These are phyloP conservation scores for Anniella stebbinsi DNA, from an alignment of 2,797 vertebrate species.

Conservation along the genomic window DNA sequence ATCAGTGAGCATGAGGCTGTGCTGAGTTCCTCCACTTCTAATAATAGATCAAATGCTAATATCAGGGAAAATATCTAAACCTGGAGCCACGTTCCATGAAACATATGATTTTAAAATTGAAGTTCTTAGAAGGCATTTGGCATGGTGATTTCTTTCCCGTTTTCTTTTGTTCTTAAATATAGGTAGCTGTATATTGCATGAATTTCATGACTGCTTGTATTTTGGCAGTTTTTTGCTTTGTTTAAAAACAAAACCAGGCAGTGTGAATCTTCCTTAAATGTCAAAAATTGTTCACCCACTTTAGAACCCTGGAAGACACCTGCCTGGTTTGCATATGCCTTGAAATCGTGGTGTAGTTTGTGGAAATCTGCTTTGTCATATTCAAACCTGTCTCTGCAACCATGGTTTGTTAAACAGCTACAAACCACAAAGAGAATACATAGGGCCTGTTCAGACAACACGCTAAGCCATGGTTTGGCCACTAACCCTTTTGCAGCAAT, in stretches of 20 bases:
- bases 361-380: no score
- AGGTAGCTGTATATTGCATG: neutral
- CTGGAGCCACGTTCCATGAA: neutral
- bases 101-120: neutral
- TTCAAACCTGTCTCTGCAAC: no score
- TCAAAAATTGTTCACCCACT: neutral
- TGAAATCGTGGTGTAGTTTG: no score
- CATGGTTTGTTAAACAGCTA: no score
- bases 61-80: neutral
- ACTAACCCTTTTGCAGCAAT: no score
- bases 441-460: no score
- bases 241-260: neutral
- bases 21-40: neutral
- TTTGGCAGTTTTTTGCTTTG: neutral
- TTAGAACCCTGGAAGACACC: neutral
- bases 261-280: neutral
- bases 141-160: neutral
- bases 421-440: no score
- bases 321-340: no score
- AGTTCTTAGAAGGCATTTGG: neutral
- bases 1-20: constrained; percentile 6
- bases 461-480: no score
- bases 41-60: neutral
- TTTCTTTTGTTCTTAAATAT: neutral
- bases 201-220: neutral